These are phyloP conservation scores for Chrysolina oricalcia DNA, from an alignment of 2,888 invertebrate genomes.

Conservation along the genomic window DNA sequence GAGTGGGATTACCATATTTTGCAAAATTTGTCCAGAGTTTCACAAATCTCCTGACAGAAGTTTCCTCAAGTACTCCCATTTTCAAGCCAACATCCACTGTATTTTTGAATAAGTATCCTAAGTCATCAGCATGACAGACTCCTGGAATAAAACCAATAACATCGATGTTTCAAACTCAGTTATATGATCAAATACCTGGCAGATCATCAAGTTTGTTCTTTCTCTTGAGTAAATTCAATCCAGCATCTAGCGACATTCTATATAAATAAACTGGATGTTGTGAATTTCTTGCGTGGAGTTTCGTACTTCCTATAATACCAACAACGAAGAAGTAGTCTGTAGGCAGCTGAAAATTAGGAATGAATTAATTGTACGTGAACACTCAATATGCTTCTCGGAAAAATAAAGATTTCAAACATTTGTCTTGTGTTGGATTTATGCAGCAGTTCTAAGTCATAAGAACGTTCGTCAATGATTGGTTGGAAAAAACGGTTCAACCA, in stretches of 20 bases:
- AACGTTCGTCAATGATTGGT: no score
- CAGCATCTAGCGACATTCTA: conserved; percentile 41
- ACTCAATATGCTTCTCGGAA: no score
- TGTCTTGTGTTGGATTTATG: no score
- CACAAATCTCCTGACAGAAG: conserved; percentile 54
- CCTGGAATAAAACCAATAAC: conserved; percentile 32
- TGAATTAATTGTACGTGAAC: no score
- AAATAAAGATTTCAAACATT: no score
- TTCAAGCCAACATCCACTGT: background rate
- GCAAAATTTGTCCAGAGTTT: conserved; percentile 65
- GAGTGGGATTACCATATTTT: conserved; percentile 56
- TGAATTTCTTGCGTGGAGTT: conserved; percentile 30
- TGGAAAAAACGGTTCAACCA: no score
- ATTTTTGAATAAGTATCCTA: conserved; percentile 47
- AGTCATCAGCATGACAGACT: conserved; percentile 47
- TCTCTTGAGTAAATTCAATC: conserved; percentile 37
- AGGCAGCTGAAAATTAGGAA: conserved; percentile 20
- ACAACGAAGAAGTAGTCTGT: conserved; percentile 29
- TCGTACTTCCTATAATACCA: conserved; percentile 35
- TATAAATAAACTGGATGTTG: conserved; percentile 44
- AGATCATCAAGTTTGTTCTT: background rate
- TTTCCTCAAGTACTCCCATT: conserved; percentile 28
- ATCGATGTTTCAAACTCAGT: no score
- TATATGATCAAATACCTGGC: background rate
- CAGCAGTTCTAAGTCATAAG: no score